Evolutionary conservation across 2,888 invertebrate genomes (phyloP), one percentile per base, ranked within the genome.

Genomic region (Clitarchus hookeri): DNA sequence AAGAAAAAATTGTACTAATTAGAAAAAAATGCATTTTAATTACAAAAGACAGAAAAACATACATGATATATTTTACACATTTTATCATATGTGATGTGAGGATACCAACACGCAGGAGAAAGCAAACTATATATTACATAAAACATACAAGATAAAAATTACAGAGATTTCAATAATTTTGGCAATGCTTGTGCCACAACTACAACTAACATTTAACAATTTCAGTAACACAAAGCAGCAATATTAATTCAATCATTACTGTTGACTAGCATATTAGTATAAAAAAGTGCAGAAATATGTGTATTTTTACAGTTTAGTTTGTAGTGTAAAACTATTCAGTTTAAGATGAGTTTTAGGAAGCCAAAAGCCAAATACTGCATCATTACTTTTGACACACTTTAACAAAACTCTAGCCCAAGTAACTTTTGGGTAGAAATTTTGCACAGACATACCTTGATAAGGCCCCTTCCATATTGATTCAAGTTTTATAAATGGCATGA

Each of bases 191-290:
- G 27, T 84, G 44, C 65, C 85, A 84, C 36, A 79, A 80, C 13
- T 84, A 84, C 85, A 80, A 83, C n/a, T 44, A 80, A n/a, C 44
- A 44, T 53, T 23, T 27, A 19, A 23, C 78, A 53, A 77, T 80
- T 85, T 4, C 65, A 65, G 65, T 65, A 65, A 65, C 16, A 65
- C 1, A 65, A 65, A 65, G 65, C 65, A 3, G 65, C 23, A 65
- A 65, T 65, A 65, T 65, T 65, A 65, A 65, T 65, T 65, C 19
- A 65, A 65, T 65, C 16, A 65, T 65, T 65, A 65, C 65, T 65
- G 65, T 82, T 87, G 87, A 87, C 87, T 87, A 87, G 87, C 86
- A 86, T 87, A 87, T 87, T 87, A 87, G 87, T 87, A 86, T 36
- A 86, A 86, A 85, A 85, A 85, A 27, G 82, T 82, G 27, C 65